Evolutionary conservation across 2,113 vertebrate genomes (phyloP).

Genomic region (Cinclus mexicanus): DNA sequence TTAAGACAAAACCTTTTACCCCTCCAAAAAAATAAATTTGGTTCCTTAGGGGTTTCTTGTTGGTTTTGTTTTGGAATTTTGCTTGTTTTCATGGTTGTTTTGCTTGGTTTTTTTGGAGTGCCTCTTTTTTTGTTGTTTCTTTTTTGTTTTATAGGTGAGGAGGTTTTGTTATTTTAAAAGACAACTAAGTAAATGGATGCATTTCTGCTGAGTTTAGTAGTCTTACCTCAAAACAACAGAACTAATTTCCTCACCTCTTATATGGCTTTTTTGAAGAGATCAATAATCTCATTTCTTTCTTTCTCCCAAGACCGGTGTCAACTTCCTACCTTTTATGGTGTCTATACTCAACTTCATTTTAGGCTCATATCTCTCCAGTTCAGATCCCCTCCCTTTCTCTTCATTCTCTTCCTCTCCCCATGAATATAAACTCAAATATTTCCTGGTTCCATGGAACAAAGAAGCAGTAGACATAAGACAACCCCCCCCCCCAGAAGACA

Average conservation of each 20-base stretch:
- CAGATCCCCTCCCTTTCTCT: not conserved
- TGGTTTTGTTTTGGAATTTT: not conserved
- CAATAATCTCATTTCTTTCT: not conserved
- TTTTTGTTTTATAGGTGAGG: not conserved
- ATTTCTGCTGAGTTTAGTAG: not conserved
- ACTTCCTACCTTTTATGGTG: not conserved
- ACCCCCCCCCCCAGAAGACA: not conserved
- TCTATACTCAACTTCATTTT: not conserved
- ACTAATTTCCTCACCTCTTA: not conserved
- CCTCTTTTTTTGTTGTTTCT: not conserved
- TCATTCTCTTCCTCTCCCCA: not conserved
- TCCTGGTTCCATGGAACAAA: not conserved
- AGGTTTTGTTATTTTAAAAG: not conserved
- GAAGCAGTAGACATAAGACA: not conserved
- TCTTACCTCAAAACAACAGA: not conserved
- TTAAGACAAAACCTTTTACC: not conserved
- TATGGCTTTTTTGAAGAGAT: not conserved
- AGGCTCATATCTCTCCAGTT: not conserved
- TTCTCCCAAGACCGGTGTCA: not conserved
- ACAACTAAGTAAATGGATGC: not conserved
- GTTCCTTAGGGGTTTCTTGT: accelerated
- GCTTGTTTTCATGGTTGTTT: not conserved
- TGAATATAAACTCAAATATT: not conserved
- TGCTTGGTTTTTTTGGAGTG: not conserved
- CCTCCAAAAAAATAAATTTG: not conserved